A percentile compares a stretch with the other conserved stretches of the same genome.
Evolutionary conservation across 2,113 vertebrate species (phyloP).

Genomic region (Seriola aureovittata): DNA sequence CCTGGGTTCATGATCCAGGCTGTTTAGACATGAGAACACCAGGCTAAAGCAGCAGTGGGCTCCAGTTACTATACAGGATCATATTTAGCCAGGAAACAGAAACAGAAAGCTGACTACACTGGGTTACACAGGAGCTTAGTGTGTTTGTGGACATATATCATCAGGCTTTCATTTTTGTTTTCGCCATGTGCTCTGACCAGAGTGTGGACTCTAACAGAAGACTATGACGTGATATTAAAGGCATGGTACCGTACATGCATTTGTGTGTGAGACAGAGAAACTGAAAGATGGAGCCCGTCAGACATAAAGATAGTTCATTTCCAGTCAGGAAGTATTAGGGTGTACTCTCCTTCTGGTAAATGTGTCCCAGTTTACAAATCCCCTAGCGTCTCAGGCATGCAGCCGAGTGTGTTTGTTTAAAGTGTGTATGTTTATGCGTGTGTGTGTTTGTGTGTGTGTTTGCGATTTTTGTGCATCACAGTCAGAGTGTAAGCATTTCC

Average conservation of each 20-base stretch:
- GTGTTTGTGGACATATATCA: neutral
- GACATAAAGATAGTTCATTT: constrained; percentile 23
- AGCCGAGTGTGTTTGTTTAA: constrained; percentile 13
- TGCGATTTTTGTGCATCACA: constrained; percentile 42
- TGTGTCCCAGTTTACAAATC: constrained; percentile 4
- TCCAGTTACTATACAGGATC: constrained; percentile 70
- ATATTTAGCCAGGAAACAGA: constrained; percentile 66
- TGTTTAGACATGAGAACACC: constrained; percentile 44
- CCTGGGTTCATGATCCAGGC: constrained; percentile 32
- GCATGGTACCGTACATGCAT: neutral
- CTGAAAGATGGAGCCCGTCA: neutral
- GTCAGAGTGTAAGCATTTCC: constrained; percentile 64
- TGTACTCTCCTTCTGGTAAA: constrained; percentile 37
- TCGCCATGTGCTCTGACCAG: constrained; percentile 24
- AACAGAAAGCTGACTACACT: constrained; percentile 21
- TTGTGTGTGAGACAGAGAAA: constrained; percentile 12
- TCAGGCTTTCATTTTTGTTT: constrained; percentile 29
- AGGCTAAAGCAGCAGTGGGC: constrained; percentile 26
- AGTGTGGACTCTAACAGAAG: neutral
- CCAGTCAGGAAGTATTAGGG: constrained; percentile 5
- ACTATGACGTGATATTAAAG: constrained; percentile 1
- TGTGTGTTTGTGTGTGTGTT: constrained; percentile 40
- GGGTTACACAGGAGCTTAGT: constrained; percentile 35
- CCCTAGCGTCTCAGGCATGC: constrained; percentile 32
- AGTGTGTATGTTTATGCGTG: constrained; percentile 40